Percentiles rank a stretch among this genome's conserved stretches.
Conservation (phyloP, 2,797 vertebrate genomes). For the Rousettus madagascariensis region DNA sequence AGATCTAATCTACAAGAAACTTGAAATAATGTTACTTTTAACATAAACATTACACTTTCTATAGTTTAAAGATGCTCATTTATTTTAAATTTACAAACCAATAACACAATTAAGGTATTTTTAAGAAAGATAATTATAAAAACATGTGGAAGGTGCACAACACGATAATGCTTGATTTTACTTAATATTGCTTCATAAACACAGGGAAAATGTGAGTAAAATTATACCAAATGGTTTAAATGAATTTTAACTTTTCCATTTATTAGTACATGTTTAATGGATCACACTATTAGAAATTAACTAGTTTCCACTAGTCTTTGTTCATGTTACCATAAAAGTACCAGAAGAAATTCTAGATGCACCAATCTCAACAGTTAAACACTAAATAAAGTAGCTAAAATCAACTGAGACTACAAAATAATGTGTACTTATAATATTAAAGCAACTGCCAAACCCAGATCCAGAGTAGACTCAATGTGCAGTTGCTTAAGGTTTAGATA, state of each 20-base stretch:
- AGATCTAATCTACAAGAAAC: not conserved
- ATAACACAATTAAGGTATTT: not conserved
- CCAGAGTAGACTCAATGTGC: not conserved
- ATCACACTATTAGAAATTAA: not conserved
- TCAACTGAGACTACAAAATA: not conserved
- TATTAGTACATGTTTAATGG: not conserved
- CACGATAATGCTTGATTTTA: not conserved
- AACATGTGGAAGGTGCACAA: not conserved
- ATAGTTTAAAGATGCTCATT: not conserved
- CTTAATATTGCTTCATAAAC: not conserved
- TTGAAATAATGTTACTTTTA: slow-evolving; percentile 1
- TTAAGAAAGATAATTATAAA: slow-evolving; percentile 33
- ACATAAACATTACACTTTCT: not conserved
- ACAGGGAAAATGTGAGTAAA: not conserved
- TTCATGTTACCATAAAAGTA: not conserved
- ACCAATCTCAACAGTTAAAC: slow-evolving; percentile 4
- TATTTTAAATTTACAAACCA: slow-evolving; percentile 1
- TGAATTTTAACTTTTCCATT: slow-evolving; percentile 28
- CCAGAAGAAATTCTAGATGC: not conserved
- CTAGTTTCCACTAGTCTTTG: not conserved
- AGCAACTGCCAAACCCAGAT: not conserved
- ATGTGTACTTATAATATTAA: not conserved
- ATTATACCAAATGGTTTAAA: slow-evolving; percentile 26
- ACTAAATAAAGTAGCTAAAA: slow-evolving; percentile 29
- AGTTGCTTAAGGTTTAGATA: not conserved